Evolutionary conservation across 1,140 invertebrate genomes (phyloP).

Genomic region (Pissodes strobi): DNA sequence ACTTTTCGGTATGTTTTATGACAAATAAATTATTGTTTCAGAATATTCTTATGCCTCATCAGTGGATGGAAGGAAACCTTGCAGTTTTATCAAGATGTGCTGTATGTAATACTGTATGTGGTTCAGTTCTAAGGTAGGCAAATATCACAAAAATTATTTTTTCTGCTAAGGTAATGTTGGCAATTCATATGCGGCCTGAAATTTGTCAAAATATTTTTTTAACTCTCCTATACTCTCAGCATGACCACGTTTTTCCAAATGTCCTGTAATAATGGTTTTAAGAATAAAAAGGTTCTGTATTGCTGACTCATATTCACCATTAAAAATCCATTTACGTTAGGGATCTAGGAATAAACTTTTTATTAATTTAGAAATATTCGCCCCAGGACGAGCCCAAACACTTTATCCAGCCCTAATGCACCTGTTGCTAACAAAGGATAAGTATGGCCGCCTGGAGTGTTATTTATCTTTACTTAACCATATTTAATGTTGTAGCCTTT

Average conservation of each 20-base stretch:
- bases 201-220: too few species aligned
- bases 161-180: too few species aligned
- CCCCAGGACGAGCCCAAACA: background rate
- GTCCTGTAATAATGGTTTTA: too few species aligned
- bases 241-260: too few species aligned
- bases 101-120: slow-evolving; percentile 96
- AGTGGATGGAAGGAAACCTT: slow-evolving; percentile 97
- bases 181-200: too few species aligned
- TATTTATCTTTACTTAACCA: too few species aligned
- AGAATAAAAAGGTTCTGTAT: too few species aligned
- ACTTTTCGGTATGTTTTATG: too few species aligned
- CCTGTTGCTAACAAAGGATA: background rate
- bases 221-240: too few species aligned
- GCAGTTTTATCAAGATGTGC: slow-evolving; percentile 92
- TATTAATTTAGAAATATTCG: background rate
- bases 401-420: background rate
- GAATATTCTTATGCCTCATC: slow-evolving; percentile 94
- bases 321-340: background rate
- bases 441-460: background rate
- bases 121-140: slow-evolving; percentile 85
- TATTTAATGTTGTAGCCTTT: too few species aligned
- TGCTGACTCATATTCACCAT: background rate
- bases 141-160: background rate
- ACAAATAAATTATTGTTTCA: slow-evolving; percentile 57
- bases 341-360: background rate